phyloP scores from a whole-genome alignment of 1,140 invertebrate genomes.

The Zaprionus nigranus region DNA sequence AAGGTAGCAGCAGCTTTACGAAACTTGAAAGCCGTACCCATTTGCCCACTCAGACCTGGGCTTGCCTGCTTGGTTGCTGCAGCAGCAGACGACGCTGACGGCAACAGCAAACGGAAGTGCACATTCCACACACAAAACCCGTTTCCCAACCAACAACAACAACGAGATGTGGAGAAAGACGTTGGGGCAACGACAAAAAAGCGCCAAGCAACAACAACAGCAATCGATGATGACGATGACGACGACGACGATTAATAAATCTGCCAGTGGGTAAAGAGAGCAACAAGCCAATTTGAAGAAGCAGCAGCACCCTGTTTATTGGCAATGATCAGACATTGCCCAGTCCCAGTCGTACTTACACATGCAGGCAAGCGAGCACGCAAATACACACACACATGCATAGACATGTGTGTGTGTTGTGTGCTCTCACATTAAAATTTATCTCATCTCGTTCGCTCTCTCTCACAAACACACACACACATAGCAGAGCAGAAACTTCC shows the following conservation, averaged over 20 bases:
- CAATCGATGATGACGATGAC: constrained; percentile 25
- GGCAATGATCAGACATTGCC: constrained; percentile 43
- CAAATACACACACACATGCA: constrained; percentile 6
- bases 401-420: constrained; percentile 8
- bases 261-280: constrained; percentile 84
- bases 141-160: constrained; percentile 61
- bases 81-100: constrained; percentile 25
- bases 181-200: constrained; percentile 28
- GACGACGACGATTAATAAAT: constrained; percentile 75
- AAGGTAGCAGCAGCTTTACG: constrained; percentile 54
- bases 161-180: constrained; percentile 67
- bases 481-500: constrained; percentile 65
- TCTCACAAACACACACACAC: constrained; percentile 32
- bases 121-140: constrained; percentile 81
- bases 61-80: constrained; percentile 46
- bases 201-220: neutral
- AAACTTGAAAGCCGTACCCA: constrained; percentile 80
- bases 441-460: constrained; percentile 63
- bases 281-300: constrained; percentile 64
- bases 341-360: constrained; percentile 37
- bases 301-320: constrained; percentile 50
- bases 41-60: constrained; percentile 60
- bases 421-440: constrained; percentile 62
- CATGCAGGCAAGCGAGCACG: constrained; percentile 15
- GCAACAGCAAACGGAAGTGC: constrained; percentile 80